These are phyloP conservation scores for Argyra leucocephala DNA, from an alignment of 2,888 invertebrate genomes.

Conservation along the genomic window DNA sequence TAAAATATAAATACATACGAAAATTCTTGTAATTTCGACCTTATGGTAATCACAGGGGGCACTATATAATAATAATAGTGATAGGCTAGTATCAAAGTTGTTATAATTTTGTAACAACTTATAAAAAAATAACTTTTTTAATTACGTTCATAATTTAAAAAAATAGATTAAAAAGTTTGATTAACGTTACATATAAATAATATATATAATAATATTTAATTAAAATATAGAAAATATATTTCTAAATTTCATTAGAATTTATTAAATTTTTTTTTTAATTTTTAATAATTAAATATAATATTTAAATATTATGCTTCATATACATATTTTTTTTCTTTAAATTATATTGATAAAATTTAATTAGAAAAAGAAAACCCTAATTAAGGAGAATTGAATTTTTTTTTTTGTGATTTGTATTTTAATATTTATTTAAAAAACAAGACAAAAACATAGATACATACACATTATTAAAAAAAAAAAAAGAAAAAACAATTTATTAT, in stretches of 20 bases:
- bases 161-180: too few relatives aligned
- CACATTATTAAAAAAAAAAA: neutral
- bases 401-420: neutral
- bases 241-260: neutral
- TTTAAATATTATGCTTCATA: neutral
- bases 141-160: too few relatives aligned
- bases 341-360: neutral
- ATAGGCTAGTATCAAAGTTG: too few relatives aligned
- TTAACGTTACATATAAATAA: too few relatives aligned
- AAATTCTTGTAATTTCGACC: too few relatives aligned
- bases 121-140: too few relatives aligned
- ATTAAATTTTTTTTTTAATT: neutral
- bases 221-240: too few relatives aligned
- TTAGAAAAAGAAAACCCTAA: neutral
- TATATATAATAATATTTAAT: too few relatives aligned
- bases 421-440: neutral
- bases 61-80: too few relatives aligned
- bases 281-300: neutral
- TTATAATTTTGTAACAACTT: too few relatives aligned
- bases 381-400: neutral
- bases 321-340: neutral
- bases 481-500: neutral
- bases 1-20: too few relatives aligned
- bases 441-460: conserved; percentile 1
- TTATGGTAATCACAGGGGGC: too few relatives aligned